Base-by-base conservation (phyloP, 2,888 invertebrate genomes). In the Amiota mariae region DNA sequence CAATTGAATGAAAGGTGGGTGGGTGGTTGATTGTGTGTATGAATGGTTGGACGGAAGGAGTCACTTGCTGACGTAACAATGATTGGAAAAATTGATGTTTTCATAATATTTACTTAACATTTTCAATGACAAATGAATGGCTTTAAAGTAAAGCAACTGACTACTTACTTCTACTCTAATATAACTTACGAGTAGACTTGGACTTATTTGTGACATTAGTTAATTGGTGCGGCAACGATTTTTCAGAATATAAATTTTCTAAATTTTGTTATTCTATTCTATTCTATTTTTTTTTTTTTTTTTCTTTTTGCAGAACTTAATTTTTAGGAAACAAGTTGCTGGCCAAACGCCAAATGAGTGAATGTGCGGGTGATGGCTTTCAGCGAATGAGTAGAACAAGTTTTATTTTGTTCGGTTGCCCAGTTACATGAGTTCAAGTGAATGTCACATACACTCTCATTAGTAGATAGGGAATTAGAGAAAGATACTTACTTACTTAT, bases 21-120 rank as follows among this genome's bases (percentile, higher is more conserved):
- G 36, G 36, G 36, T 36, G 3, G 36, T 36, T 24, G 2, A 36
- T 24, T 24, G 24, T 1, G 1, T 3, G 3, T 24, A 36, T 36
- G 36, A 36, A 36, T 36, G 3, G 36, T 36, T 36, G 8, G 6
- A 36, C 6, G 36, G 36, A 36, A 36, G 36, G 36, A 36, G 8
- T 36, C 36, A 36, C 36, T 36, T 36, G 36, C 36, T 36, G 36
- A 36, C 36, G 8, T 36, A 6, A 6, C 36, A 36, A 36, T 36
- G 6, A 36, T 36, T 36, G 36, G 36, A 36, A 36, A 36, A 36
- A 36, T 2, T 57, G 70, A 24, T 46, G 24, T 15, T 47, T 15
- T 59, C 73, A 83, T 86, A 79, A 77, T 63, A 24, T 63, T 63
- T 61, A 24, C 20, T 61, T 61, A 20, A 20, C 20, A 61, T 61